Evolutionary conservation across 1,140 invertebrate species (phyloP), one percentile per base, ranked within the genome.

Genomic region (Oryzaephilus surinamensis): DNA sequence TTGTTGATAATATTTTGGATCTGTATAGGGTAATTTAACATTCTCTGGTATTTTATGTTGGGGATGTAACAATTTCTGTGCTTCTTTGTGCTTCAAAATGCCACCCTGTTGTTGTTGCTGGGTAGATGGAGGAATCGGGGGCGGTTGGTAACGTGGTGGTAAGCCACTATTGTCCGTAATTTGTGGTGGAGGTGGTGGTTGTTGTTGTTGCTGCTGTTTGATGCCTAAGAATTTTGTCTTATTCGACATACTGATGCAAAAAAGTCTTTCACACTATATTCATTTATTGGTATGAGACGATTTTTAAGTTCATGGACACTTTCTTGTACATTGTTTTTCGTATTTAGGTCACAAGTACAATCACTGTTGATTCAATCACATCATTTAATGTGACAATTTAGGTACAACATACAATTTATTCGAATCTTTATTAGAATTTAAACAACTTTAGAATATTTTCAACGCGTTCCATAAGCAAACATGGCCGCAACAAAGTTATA

Each of bases 121-220:
- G 10, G 41, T 55, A 19, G 61, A 58, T 39, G 53, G 62, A 2
- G 72, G 73, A 32, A 74, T 67, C 3, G 76, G 76, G 13, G 76
- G 76, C 24, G 74, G 74, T 48, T 78, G 74, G 50, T 77, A 77
- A n/a, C 73, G 64, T 16, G 76, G 76, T 26, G 74, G 74, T 45
- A 72, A n/a, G 5, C 11, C 4, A 6, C 11, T 24, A 11, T 24
- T 24, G 21, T 24, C 11, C 8, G 5, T 24, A 8, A 11, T 24
- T 54, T 38, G 52, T 45, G 43, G 36, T 54, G 14, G 38, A 46
- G 16, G 37, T 33, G 43, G 47, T 46, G 24, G 46, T 34, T 36
- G 45, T 40, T 20, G 55, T 38, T 52, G 50, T 33, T 55, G 53
- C 52, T 61, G 50, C 31, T 57, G 53, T 53, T 61, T n/a, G n/a